phyloP scores from a whole-genome alignment of 2,113 vertebrate species.

The Riparia riparia region DNA sequence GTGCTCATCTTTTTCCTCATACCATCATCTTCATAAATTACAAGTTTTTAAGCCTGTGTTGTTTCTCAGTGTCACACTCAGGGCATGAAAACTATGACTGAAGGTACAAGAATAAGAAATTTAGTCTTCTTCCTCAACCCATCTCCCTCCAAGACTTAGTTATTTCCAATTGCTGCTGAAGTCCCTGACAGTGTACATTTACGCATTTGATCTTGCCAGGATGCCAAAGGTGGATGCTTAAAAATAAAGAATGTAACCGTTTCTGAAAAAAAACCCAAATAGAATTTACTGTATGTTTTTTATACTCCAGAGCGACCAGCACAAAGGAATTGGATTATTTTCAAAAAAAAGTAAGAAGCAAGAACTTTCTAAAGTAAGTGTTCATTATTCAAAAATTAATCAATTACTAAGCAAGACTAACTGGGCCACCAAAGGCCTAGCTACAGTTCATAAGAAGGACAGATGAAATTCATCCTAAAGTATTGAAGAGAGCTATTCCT shows the following conservation, averaged over 20 bases:
- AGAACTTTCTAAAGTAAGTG: neutral
- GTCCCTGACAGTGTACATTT: too few species aligned
- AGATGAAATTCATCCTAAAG: neutral
- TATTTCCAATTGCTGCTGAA: neutral
- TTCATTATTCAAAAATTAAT: neutral
- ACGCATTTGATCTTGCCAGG: neutral
- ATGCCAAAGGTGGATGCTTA: neutral
- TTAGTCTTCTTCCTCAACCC: neutral
- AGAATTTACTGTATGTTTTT: neutral
- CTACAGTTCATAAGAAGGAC: neutral
- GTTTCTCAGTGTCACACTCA: neutral
- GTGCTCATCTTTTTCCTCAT: neutral
- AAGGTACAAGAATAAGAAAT: neutral
- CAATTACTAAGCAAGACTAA: neutral
- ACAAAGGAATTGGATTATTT: neutral
- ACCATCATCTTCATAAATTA: neutral
- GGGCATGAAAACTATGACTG: neutral
- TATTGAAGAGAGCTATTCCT: neutral
- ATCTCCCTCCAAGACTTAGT: neutral
- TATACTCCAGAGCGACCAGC: neutral
- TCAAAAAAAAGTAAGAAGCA: neutral
- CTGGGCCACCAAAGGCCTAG: neutral
- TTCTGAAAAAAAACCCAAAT: fast-evolving
- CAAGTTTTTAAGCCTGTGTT: neutral
- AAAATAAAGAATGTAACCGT: neutral